Evolutionary conservation across 2,888 invertebrate species (phyloP).

Genomic region (Agonopterix alstromeriana): DNA sequence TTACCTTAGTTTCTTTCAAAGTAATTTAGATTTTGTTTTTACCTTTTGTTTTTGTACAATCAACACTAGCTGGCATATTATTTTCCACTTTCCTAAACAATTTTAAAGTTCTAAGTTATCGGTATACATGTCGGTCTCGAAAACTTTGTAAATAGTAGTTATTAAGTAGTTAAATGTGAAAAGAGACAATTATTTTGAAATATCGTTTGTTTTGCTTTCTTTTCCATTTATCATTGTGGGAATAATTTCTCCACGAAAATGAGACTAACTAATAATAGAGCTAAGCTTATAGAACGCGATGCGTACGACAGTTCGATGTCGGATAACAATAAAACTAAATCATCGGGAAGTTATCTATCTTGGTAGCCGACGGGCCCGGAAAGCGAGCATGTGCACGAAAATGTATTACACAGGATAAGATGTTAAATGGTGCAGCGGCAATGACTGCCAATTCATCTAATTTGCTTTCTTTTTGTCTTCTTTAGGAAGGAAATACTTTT

Average conservation of each 20-base stretch:
- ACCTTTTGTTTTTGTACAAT: background rate
- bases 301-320: constrained; percentile 54
- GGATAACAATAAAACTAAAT: constrained; percentile 75
- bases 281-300: constrained; percentile 23
- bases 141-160: background rate
- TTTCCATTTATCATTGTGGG: too few species aligned
- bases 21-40: constrained; percentile 1
- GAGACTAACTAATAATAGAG: constrained; percentile 16
- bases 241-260: too few species aligned
- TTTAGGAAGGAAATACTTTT: background rate
- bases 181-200: background rate
- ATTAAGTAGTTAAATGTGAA: background rate
- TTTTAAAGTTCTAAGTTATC: background rate
- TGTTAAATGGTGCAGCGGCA: constrained; percentile 57
- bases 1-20: constrained; percentile 6
- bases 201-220: too few species aligned
- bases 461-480: constrained; percentile 30
- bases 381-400: constrained; percentile 54
- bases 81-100: background rate
- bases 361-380: constrained; percentile 44
- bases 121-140: background rate
- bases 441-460: constrained; percentile 28
- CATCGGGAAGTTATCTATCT: constrained; percentile 75
- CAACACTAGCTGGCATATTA: constrained; percentile 1
- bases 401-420: constrained; percentile 57